Evolutionary conservation across 2,888 invertebrate species (phyloP).

Genomic region (Orchesellides sinensis): DNA sequence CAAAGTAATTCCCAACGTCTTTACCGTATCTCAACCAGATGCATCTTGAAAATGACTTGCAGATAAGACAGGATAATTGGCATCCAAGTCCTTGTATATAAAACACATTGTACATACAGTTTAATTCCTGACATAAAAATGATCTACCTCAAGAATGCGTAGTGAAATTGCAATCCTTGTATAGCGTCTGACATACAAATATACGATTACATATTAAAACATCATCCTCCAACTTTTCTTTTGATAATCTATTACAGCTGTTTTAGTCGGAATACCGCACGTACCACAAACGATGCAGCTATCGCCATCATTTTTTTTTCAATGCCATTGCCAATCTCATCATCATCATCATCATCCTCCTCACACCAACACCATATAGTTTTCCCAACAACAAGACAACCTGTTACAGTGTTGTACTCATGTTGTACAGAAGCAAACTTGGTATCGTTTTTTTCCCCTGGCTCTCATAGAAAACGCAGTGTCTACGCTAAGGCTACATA

Average conservation of each 20-base stretch:
- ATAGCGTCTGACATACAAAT: background rate
- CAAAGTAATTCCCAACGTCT: too few species aligned
- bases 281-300: too few species aligned
- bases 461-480: background rate
- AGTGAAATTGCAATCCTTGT: background rate
- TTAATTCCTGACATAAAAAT: conserved; percentile 29
- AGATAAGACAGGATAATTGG: conserved; percentile 11
- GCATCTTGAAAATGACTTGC: conserved; percentile 4
- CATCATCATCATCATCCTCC: too few species aligned
- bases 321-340: conserved; percentile 51
- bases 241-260: too few species aligned
- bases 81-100: too few species aligned
- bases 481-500: background rate
- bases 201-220: too few species aligned
- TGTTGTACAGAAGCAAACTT: background rate
- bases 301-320: conserved; percentile 6
- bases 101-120: too few species aligned
- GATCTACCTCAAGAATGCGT: conserved; percentile 58
- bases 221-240: too few species aligned
- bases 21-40: too few species aligned
- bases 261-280: too few species aligned
- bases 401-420: too few species aligned
- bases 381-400: background rate
- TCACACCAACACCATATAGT: too few species aligned
- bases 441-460: background rate